A percentile compares a stretch with the other conserved stretches of the same genome.
Evolutionary conservation across 2,888 invertebrate genomes (phyloP).

Genomic region (Hemaris fuciformis): DNA sequence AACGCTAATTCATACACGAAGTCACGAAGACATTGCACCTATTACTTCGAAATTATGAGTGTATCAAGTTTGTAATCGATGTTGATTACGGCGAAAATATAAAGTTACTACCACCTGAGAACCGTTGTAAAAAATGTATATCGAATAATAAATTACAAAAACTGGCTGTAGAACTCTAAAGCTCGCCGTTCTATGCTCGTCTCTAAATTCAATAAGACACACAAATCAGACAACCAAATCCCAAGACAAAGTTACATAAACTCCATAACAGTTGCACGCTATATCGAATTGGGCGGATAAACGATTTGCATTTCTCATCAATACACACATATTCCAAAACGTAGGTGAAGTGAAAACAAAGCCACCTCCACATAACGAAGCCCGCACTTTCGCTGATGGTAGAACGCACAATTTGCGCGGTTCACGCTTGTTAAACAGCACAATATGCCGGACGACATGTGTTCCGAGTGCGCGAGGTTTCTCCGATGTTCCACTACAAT

Average conservation of each 20-base stretch:
- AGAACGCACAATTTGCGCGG: conserved; percentile 29
- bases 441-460: conserved; percentile 19
- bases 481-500: conserved; percentile 35
- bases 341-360: conserved; percentile 54
- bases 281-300: background rate
- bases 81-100: too few relatives aligned
- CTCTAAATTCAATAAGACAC: background rate
- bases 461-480: conserved; percentile 27
- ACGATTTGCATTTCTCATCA: background rate
- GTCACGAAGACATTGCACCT: too few relatives aligned
- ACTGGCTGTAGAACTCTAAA: too few relatives aligned
- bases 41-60: too few relatives aligned
- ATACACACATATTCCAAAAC: background rate
- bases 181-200: too few relatives aligned
- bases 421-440: conserved; percentile 29
- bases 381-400: conserved; percentile 34
- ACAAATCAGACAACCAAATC: background rate
- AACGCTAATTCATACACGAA: too few relatives aligned
- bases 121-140: too few relatives aligned
- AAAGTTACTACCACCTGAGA: too few relatives aligned
- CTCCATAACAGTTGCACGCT: background rate
- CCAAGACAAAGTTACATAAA: background rate
- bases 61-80: too few relatives aligned
- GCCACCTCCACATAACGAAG: conserved; percentile 45
- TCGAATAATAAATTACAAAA: too few relatives aligned